Evolutionary conservation across 2,888 invertebrate species (phyloP), one percentile per base, ranked within the genome.

Genomic region (Rotaria macrura): DNA sequence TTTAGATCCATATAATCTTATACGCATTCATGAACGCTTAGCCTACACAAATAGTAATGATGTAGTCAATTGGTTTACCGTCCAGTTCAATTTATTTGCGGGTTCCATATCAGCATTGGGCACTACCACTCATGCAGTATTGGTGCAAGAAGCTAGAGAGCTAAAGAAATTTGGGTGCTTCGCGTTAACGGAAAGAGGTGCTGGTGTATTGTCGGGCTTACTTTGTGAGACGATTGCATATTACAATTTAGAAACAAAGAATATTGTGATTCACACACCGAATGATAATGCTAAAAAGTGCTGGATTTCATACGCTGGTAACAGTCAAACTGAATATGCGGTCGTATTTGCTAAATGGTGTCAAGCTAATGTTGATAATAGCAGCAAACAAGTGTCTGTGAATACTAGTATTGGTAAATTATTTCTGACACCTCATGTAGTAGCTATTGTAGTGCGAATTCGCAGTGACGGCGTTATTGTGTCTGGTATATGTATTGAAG

Each of bases 281-380:
- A 79, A 25, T 20, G 79, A 79, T 9, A 43, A n/a, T 4, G 79
- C 79, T 43, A 79, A 79, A 79, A 79, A 79, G 20, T 43, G 79
- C 20, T 79, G 79, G 79, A 79, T 79, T n/a, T 79, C 79, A 25
- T 79, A 79, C n/a, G 79, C 79, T 25, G 79, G 79, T n/a, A 79
- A 79, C 43, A 40, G 25, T 79, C 25, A 79, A 0, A 79, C 43
- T 79, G 79, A 79, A 79, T 79, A 79, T 79, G 79, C 79, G 6
- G 79, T 79, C 7, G 79, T 79, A 14, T 43, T 79, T 79, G 79
- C 79, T 3, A 79, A 79, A 43, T 79, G 79, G 79, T 23, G 10
- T n/a, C 43, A 79, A 14, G 43, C 79, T 79, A 79, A 1, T n/a
- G 25, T 0, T 14, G n/a, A 25, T 2, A 40, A 43, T 6, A 20